Evolutionary conservation across 1,140 invertebrate genomes (phyloP).

Genomic region (Hydropsyche tenuis): DNA sequence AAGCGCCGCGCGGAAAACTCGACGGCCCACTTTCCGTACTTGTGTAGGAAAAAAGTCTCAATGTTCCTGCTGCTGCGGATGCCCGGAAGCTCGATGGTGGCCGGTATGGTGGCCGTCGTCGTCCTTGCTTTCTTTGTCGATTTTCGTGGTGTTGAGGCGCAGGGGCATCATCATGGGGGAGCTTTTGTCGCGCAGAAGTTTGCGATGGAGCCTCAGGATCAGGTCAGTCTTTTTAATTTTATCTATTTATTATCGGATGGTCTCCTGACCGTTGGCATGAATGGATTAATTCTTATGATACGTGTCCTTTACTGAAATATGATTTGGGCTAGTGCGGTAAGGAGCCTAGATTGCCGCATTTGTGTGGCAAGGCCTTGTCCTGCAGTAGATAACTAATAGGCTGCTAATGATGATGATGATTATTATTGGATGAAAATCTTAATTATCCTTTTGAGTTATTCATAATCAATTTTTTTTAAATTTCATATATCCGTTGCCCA

Average conservation of each 20-base stretch:
- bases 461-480: too few relatives aligned
- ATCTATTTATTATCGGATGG: background rate
- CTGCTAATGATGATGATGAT: too few relatives aligned
- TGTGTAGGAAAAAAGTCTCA: slow-evolving; percentile 44
- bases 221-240: slow-evolving; percentile 35
- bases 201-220: slow-evolving; percentile 49
- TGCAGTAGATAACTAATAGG: too few relatives aligned
- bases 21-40: background rate
- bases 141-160: background rate
- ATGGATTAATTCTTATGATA: too few relatives aligned
- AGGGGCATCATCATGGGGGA: slow-evolving; percentile 22
- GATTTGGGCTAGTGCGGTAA: too few relatives aligned
- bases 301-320: too few relatives aligned
- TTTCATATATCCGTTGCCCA: too few relatives aligned
- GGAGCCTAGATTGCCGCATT: too few relatives aligned
- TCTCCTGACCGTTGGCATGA: too few relatives aligned
- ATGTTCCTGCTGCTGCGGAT: slow-evolving; percentile 47
- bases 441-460: too few relatives aligned
- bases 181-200: slow-evolving; percentile 40
- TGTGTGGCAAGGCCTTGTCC: too few relatives aligned
- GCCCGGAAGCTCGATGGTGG: background rate
- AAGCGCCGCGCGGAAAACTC: slow-evolving; percentile 10
- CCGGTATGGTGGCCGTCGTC: slow-evolving; percentile 18
- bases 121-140: slow-evolving; percentile 10
- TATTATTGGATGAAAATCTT: too few relatives aligned